A percentile compares a stretch with the other conserved stretches of the same genome.
These are phyloP conservation scores for Zaprionus nigranus DNA, from an alignment of 1,140 invertebrate species.

Conservation along the genomic window DNA sequence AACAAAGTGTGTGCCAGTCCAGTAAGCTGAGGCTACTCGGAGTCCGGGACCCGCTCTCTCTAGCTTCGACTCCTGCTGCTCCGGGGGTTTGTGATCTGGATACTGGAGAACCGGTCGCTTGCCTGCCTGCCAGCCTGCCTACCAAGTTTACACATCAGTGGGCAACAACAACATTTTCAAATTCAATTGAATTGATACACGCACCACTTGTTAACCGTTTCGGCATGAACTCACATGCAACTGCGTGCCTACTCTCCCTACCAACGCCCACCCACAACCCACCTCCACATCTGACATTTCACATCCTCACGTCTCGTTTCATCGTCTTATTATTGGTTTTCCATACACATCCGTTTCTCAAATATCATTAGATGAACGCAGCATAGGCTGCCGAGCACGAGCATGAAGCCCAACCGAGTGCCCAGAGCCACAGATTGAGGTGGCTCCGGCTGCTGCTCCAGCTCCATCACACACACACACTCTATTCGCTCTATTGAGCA, in stretches of 20 bases:
- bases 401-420: slow-evolving; percentile 26
- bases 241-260: slow-evolving; percentile 20
- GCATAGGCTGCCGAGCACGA: slow-evolving; percentile 34
- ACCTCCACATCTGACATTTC: slow-evolving; percentile 29
- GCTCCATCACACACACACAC: slow-evolving; percentile 2
- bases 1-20: slow-evolving; percentile 54
- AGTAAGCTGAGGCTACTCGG: slow-evolving; percentile 20
- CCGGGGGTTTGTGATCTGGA: not conserved
- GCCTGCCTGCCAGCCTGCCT: slow-evolving; percentile 22
- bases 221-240: slow-evolving; percentile 65
- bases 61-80: not conserved
- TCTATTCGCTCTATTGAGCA: slow-evolving; percentile 49
- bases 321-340: slow-evolving; percentile 80
- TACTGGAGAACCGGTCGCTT: not conserved
- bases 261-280: slow-evolving; percentile 18
- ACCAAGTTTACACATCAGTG: slow-evolving; percentile 66
- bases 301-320: slow-evolving; percentile 42
- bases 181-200: slow-evolving; percentile 83
- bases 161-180: slow-evolving; percentile 81
- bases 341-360: slow-evolving; percentile 78
- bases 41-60: too few species aligned
- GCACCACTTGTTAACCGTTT: slow-evolving; percentile 82
- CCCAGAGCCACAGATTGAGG: slow-evolving; percentile 32
- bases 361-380: slow-evolving; percentile 73
- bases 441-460: slow-evolving; percentile 15